Evolutionary conservation across 92 coral and sea anemone species (phyloP).

Genomic region (Pocillopora grandis): DNA sequence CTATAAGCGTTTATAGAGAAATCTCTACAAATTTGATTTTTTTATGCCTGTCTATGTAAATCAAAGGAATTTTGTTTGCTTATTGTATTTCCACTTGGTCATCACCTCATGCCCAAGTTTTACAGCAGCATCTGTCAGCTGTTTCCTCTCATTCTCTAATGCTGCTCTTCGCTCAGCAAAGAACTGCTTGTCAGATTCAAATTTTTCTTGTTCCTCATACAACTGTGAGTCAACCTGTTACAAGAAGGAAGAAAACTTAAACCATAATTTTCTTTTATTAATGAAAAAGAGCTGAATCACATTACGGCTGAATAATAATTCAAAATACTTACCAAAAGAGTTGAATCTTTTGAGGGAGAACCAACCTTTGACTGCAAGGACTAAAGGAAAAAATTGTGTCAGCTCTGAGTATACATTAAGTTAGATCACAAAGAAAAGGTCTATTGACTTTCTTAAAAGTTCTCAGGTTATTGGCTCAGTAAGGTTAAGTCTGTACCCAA

Average conservation of each 20-base stretch:
- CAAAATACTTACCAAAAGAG: constrained; percentile 33
- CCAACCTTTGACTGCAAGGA: constrained; percentile 32
- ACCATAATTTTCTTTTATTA: too few species aligned
- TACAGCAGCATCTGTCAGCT: constrained; percentile 91
- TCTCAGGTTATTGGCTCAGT: too few species aligned
- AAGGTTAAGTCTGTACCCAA: too few species aligned
- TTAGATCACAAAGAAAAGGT: too few species aligned
- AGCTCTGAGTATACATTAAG: too few species aligned
- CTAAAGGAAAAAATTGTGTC: constrained; percentile 6
- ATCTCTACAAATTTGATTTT: too few species aligned
- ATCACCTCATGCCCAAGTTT: constrained; percentile 87
- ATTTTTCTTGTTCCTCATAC: constrained; percentile 84
- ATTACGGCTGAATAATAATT: background rate
- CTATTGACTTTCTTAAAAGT: too few species aligned
- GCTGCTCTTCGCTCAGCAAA: constrained; percentile 69
- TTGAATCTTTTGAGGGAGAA: constrained; percentile 17
- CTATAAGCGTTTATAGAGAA: too few species aligned
- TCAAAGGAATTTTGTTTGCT: background rate
- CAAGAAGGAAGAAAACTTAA: background rate
- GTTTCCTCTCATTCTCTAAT: constrained; percentile 79
- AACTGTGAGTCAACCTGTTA: constrained; percentile 77
- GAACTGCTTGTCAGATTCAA: constrained; percentile 64
- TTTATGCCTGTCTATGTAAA: too few species aligned
- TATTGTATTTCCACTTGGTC: background rate
- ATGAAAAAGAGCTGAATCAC: background rate